Base-by-base conservation (phyloP, 2,797 vertebrate genomes). In the Siniperca scherzeri region DNA sequence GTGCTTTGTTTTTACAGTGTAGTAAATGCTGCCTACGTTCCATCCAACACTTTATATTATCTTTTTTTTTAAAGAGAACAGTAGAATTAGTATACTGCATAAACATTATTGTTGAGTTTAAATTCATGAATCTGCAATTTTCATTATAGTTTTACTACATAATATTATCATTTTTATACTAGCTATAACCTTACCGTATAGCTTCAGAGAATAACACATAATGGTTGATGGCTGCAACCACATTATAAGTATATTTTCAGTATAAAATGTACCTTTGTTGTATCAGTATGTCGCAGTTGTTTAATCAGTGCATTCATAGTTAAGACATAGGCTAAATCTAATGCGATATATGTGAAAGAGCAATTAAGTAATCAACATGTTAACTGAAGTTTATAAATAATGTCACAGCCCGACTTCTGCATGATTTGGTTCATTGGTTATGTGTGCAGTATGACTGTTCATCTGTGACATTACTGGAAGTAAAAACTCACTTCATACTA, bases 131-230 rank as follows among this genome's bases (percentile, higher is more conserved):
- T 33, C 5, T 74, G 61, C 21, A 46, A 0, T 50, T 36, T 50
- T 59, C 10, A 57, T 80, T 53, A 36, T 36, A 12, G 13, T 36
- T 71, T 52, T 17, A 72, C 13, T 22, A n/a, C 59, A 7, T n/a
- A 10, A 53, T 72, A 55, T 74, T 52, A 48, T 62, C 3, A 25
- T 22, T 55, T 85, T 82, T 44, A 61, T 38, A 48, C 27, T 0
- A 59, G 42, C 56, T 61, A 8, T 66, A 70, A 70, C 3, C 21
- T 17, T 8, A 11, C 7, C 4, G 17, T 56, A 13, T 12, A 69
- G 70, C 42, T 59, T 71, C 52, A 61, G 30, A 73, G 55, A 53
- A 70, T 36, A 61, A 72, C 25, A 60, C 55, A 77, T 50, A 81
- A 82, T 88, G 67, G 36, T 36, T 36, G 36, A 36, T 36, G 36